A percentile compares a stretch with the other conserved stretches of the same genome.
phyloP scores from a whole-genome alignment of 2,797 vertebrate genomes.

The Triplophysa bombifrons region DNA sequence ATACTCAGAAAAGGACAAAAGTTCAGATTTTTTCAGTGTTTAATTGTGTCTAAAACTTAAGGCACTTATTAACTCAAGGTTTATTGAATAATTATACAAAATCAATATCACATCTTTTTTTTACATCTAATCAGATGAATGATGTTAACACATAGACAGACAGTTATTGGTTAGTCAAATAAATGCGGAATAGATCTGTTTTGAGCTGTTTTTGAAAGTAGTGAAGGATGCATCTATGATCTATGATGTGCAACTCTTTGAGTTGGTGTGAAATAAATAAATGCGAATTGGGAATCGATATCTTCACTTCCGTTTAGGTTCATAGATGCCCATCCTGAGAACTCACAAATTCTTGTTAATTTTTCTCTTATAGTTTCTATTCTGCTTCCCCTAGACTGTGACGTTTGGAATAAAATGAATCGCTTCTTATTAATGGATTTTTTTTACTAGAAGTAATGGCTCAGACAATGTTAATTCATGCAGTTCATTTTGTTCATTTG shows the following conservation, averaged over 20 bases:
- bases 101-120: too few species aligned
- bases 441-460: conserved; percentile 3
- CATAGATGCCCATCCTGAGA: background rate
- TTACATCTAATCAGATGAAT: too few species aligned
- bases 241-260: background rate
- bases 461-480: background rate
- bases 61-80: too few species aligned
- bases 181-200: too few species aligned
- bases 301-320: background rate
- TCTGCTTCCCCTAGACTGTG: conserved; percentile 8
- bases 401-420: background rate
- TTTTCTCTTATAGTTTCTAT: conserved; percentile 24
- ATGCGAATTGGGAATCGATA: background rate
- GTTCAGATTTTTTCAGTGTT: too few species aligned
- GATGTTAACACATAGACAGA: too few species aligned
- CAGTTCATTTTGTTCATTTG: conserved; percentile 27
- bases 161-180: too few species aligned
- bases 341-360: background rate
- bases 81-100: too few species aligned
- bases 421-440: background rate
- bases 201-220: too few species aligned
- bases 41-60: too few species aligned
- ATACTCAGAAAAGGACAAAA: too few species aligned
- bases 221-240: too few species aligned
- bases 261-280: conserved; percentile 2